These are phyloP conservation scores for Aurelia coerulea DNA, from an alignment of 30 jellyfish, hydroid and myxozoan genomes.

Conservation along the genomic window DNA sequence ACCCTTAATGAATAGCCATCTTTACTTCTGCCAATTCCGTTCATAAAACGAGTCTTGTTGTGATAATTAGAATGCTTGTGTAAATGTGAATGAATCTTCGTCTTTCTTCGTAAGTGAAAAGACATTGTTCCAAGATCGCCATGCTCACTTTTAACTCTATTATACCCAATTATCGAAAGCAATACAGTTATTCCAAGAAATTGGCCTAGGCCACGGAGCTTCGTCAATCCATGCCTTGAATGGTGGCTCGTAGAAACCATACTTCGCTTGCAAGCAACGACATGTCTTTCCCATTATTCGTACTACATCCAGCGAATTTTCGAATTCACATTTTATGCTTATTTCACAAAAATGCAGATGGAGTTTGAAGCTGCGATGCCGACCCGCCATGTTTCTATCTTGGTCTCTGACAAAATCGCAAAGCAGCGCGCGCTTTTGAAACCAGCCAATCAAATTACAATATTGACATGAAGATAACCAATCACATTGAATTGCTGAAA, in stretches of 20 bases:
- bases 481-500: no score
- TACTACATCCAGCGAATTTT: conserved; percentile 27
- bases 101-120: conserved; percentile 80
- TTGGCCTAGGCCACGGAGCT: conserved; percentile 2
- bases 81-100: conserved; percentile 74
- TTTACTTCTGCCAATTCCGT: conserved; percentile 39
- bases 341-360: neutral
- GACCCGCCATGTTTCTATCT: conserved; percentile 77
- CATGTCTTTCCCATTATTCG: conserved; percentile 69
- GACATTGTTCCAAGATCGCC: conserved; percentile 82
- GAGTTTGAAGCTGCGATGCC: conserved; percentile 25
- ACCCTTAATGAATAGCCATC: conserved; percentile 78
- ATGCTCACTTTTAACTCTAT: conserved; percentile 53
- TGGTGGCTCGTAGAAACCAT: conserved; percentile 41
- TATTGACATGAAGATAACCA: conserved; percentile 12
- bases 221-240: conserved; percentile 23
- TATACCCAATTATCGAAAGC: conserved; percentile 1
- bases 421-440: conserved; percentile 62
- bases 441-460: conserved; percentile 46
- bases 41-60: conserved; percentile 26
- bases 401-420: conserved; percentile 69
- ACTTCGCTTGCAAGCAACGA: conserved; percentile 52
- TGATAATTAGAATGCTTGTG: conserved; percentile 26
- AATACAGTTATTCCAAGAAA: conserved; percentile 13
- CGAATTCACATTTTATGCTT: neutral